Evolutionary conservation across 2,113 vertebrate species (phyloP).

Genomic region (Cyphomyrus discorhynchus): DNA sequence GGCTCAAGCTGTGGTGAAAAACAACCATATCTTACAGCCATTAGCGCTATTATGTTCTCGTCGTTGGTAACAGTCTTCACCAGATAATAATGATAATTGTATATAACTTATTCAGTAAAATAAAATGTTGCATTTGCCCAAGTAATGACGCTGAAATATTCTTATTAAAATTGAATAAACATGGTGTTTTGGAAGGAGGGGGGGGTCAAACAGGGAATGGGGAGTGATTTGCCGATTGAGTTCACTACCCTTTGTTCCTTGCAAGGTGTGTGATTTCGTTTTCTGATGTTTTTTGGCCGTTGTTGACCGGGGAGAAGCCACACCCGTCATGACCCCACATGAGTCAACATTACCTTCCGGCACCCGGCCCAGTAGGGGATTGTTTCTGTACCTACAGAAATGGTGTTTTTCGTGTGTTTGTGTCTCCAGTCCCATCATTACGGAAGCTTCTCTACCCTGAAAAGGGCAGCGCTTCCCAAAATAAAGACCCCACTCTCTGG

Average conservation of each 20-base stretch:
- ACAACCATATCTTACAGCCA: background rate
- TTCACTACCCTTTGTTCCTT: background rate
- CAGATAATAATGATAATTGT: background rate
- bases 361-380: background rate
- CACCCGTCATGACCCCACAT: background rate
- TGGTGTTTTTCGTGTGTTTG: background rate
- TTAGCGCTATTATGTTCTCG: conserved; percentile 5
- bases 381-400: background rate
- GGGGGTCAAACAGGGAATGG: background rate
- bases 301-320: background rate
- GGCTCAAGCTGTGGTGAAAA: background rate
- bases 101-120: background rate
- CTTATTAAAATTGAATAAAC: background rate
- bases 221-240: background rate
- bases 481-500: background rate
- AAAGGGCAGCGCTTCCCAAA: background rate
- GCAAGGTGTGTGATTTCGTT: background rate
- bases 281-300: background rate
- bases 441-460: background rate
- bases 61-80: background rate
- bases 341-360: background rate
- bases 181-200: background rate
- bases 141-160: background rate
- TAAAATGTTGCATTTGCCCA: background rate
- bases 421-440: background rate